Evolutionary conservation across 2,888 invertebrate genomes (phyloP).

Genomic region (Anthrax anthrax): DNA sequence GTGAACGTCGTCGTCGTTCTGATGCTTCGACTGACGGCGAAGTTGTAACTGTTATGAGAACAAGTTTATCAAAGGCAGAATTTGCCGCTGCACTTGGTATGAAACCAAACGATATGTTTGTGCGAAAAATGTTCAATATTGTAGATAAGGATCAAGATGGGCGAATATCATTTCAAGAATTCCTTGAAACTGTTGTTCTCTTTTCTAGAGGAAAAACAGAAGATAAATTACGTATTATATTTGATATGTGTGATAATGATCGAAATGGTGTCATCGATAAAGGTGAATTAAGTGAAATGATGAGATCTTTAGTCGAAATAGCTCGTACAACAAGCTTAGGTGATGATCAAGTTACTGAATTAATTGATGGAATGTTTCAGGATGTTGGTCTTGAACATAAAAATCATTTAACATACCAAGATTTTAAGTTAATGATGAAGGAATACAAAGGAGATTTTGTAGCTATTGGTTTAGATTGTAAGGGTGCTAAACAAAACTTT

Average conservation of each 20-base stretch:
- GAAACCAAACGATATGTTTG: conserved; percentile 88
- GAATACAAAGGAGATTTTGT: conserved; percentile 93
- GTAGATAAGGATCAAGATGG: conserved; percentile 91
- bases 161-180: conserved; percentile 89
- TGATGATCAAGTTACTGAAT: conserved; percentile 79
- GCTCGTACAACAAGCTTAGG: conserved; percentile 81
- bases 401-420: conserved; percentile 76
- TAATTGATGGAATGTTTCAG: conserved; percentile 89
- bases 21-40: conserved; percentile 64
- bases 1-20: conserved; percentile 61
- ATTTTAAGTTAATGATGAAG: conserved; percentile 92
- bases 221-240: conserved; percentile 84
- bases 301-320: conserved; percentile 83
- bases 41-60: conserved; percentile 85
- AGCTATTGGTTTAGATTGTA: conserved; percentile 86
- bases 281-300: conserved; percentile 82
- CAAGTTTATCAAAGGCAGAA: conserved; percentile 78
- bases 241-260: conserved; percentile 95
- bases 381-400: conserved; percentile 83
- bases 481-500: conserved; percentile 90
- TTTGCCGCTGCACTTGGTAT: conserved; percentile 92
- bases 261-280: conserved; percentile 89
- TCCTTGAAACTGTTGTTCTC: conserved; percentile 81
- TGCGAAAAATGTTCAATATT: conserved; percentile 94
- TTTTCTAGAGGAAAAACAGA: conserved; percentile 88